These are phyloP conservation scores for Brachionus rubens DNA, from an alignment of 1,140 invertebrate species.

Conservation along the genomic window DNA sequence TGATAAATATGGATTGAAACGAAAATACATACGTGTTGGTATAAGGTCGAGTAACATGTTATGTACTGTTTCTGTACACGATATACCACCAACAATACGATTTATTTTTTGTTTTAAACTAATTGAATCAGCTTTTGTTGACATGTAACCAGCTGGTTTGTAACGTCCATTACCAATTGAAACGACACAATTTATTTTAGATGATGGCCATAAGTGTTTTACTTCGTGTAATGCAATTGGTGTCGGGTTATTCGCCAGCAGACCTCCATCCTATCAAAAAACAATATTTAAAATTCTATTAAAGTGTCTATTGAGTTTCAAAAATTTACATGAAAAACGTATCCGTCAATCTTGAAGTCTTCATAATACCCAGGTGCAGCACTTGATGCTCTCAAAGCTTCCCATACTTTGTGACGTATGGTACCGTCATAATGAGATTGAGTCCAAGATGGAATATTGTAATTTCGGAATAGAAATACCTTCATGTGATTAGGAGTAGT, in stretches of 20 bases:
- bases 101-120: constrained; percentile 32
- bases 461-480: constrained; percentile 80
- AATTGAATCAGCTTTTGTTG: constrained; percentile 23
- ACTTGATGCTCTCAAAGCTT: constrained; percentile 81
- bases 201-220: constrained; percentile 74
- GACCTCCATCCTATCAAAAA: constrained; percentile 70
- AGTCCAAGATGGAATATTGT: constrained; percentile 72
- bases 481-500: constrained; percentile 44
- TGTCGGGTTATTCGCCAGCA: constrained; percentile 84
- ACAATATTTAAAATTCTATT: no score
- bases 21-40: constrained; percentile 73
- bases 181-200: constrained; percentile 75
- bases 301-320: not conserved
- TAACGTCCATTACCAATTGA: constrained; percentile 77
- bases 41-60: constrained; percentile 76
- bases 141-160: not conserved
- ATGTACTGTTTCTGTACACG: constrained; percentile 64
- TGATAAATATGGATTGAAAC: constrained; percentile 84
- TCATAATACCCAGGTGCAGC: constrained; percentile 89
- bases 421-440: constrained; percentile 77
- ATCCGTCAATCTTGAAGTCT: constrained; percentile 73
- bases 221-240: constrained; percentile 80
- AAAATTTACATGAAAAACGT: constrained; percentile 72
- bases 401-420: constrained; percentile 73
- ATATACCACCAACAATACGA: constrained; percentile 27